phyloP scores from a whole-genome alignment of 2,113 vertebrate genomes.

The Regulus satrapa region DNA sequence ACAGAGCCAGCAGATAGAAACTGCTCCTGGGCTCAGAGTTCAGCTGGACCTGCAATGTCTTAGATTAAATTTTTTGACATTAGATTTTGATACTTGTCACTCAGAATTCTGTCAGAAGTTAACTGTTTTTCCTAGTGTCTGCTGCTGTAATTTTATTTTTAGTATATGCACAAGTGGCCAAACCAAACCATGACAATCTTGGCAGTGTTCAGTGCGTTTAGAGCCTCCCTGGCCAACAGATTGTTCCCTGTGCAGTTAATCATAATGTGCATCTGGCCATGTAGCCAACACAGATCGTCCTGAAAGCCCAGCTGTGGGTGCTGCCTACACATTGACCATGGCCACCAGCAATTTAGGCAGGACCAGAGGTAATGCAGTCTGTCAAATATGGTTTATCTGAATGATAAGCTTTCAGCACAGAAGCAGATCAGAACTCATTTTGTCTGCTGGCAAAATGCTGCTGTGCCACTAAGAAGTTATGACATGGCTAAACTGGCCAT shows the following conservation, averaged over 20 bases:
- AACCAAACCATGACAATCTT: neutral
- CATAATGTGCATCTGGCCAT: neutral
- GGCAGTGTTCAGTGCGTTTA: neutral
- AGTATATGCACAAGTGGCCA: neutral
- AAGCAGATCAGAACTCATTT: neutral
- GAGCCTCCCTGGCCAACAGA: neutral
- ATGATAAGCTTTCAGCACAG: neutral
- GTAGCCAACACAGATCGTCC: neutral
- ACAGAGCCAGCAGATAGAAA: neutral
- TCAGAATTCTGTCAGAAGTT: conserved; percentile 1
- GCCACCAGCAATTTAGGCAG: neutral
- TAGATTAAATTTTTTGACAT: neutral
- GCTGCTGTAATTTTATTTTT: neutral
- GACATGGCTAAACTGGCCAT: neutral
- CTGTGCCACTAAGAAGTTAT: neutral
- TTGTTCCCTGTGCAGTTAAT: neutral
- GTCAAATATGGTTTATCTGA: neutral
- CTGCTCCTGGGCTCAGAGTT: neutral
- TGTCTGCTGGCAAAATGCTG: neutral
- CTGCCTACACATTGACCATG: neutral
- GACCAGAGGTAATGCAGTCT: neutral
- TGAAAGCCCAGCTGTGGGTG: neutral
- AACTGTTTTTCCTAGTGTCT: neutral
- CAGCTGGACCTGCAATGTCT: neutral
- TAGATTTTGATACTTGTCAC: conserved; percentile 41